Base-by-base conservation (phyloP, 2,797 vertebrate species). In the Pseudochaenichthys georgianus region DNA sequence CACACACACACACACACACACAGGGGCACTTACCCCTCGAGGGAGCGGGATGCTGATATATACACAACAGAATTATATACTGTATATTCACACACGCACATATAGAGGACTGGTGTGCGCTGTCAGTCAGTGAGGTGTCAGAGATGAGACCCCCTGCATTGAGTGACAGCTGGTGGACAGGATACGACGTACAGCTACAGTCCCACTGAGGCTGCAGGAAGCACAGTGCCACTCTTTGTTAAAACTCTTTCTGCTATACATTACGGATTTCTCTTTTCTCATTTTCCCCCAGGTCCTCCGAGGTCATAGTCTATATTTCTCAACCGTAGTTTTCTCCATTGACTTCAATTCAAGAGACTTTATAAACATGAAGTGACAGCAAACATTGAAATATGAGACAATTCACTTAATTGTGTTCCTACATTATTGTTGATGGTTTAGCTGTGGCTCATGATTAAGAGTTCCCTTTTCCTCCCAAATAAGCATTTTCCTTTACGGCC, bases 131-230 rank as follows among this genome's bases (percentile, higher is more conserved):
- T 12, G 9, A 54, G 70, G 64, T 79, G 66, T 87, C 47, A 28
- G 54, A 47, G 51, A 47, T 41, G 52, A 84, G 64, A 79, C 80
- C 80, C 75, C 85, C 82, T 74, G 81, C 50, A 73, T 68, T 91
- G 90, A 93, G 67, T 90, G 91, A 91, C 91, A 91, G 89, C 84
- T 90, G 83, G 78, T 78, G 81, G 80, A 90, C 89, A 86, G 80
- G 86, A 92, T 80, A 82, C 88, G 90, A 92, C 92, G 90, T 50
- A 69, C 58, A 82, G 62, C 76, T 75, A 76, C 68, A 74, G 72
- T 80, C 80, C 85, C 84, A 80, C 74, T 55, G 79, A 83, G 75
- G 76, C 57, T n/a, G 57, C 75, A 75, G 77, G 65, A 86, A 72
- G 83, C 75, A 57, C 63, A 60, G 68, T 50, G 71, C 17, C 28